A percentile compares a stretch with the other conserved stretches of the same genome.
Evolutionary conservation across 1,140 invertebrate species (phyloP).

Genomic region (Pissodes strobi): DNA sequence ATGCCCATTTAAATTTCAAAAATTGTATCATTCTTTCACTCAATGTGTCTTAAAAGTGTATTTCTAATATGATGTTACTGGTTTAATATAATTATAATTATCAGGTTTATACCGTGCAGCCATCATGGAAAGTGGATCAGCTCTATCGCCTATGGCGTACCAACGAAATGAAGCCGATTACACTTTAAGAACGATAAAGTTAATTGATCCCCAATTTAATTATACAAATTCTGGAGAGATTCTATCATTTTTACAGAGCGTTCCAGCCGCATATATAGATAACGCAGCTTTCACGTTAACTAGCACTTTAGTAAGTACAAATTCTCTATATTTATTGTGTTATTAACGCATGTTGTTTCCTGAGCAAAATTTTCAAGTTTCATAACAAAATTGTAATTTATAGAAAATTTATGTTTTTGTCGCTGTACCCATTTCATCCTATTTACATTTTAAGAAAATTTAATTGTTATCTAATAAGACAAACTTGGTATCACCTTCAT

Average conservation of each 20-base stretch:
- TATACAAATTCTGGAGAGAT: neutral
- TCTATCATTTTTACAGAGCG: neutral
- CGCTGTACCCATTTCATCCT: too few species aligned
- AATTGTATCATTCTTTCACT: too few species aligned
- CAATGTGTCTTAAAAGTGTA: too few species aligned
- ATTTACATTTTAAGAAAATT: too few species aligned
- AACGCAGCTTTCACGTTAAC: neutral
- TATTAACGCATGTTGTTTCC: too few species aligned
- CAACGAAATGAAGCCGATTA: neutral
- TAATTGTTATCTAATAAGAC: neutral
- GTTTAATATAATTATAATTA: too few species aligned
- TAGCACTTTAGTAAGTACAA: too few species aligned
- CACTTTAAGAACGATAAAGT: neutral
- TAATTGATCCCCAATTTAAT: neutral
- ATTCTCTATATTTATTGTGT: neutral
- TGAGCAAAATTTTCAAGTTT: neutral
- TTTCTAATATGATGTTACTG: too few species aligned
- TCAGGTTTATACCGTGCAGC: constrained; percentile 3
- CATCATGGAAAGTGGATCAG: neutral
- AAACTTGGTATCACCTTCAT: too few species aligned
- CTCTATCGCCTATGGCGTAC: neutral
- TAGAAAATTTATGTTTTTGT: too few species aligned
- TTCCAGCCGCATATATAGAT: neutral
- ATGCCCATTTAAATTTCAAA: too few species aligned
- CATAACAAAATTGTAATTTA: too few species aligned